A percentile compares a stretch with the other conserved stretches of the same genome.
phyloP scores from a whole-genome alignment of 2,797 vertebrate genomes.

The Jordanella pulchra region DNA sequence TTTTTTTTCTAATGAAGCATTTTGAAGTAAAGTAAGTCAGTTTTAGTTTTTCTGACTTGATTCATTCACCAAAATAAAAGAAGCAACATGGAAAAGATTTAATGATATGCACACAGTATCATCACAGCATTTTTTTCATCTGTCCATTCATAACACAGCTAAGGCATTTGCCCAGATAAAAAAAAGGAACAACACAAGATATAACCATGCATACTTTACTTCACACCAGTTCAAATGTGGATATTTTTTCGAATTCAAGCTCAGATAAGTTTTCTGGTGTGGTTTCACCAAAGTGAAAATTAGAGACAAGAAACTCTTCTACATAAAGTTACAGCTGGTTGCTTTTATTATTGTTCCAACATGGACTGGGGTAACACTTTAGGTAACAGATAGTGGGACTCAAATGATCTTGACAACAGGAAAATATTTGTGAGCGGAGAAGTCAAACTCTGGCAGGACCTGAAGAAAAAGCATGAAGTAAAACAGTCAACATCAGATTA shows the following conservation, averaged over 20 bases:
- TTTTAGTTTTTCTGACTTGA: not conserved
- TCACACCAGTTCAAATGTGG: slow-evolving; percentile 22
- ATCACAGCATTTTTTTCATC: slow-evolving; percentile 24
- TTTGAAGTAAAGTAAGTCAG: not conserved
- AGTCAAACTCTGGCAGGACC: slow-evolving; percentile 98
- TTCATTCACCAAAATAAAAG: not conserved
- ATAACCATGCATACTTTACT: not conserved
- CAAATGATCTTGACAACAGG: slow-evolving; percentile 94
- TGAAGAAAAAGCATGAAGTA: slow-evolving; percentile 52
- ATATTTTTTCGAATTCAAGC: slow-evolving; percentile 38
- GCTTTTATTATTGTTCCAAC: slow-evolving; percentile 26
- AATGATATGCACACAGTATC: slow-evolving; percentile 40
- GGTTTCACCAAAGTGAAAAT: slow-evolving; percentile 28
- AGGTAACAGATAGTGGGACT: slow-evolving; percentile 39
- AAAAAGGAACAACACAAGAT: not conserved
- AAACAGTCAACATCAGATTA: not conserved
- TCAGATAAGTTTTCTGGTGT: slow-evolving; percentile 36
- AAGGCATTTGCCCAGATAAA: slow-evolving; percentile 7
- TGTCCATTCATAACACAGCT: slow-evolving; percentile 25
- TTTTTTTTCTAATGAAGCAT: not conserved
- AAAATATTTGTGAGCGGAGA: slow-evolving; percentile 97
- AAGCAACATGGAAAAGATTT: slow-evolving; percentile 38
- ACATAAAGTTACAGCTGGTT: slow-evolving; percentile 13
- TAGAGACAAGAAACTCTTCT: slow-evolving; percentile 21
- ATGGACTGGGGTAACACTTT: slow-evolving; percentile 31